These are phyloP conservation scores for Echinarachnius parma DNA, from an alignment of 53 echinoderm and acorn worm genomes.

Conservation along the genomic window DNA sequence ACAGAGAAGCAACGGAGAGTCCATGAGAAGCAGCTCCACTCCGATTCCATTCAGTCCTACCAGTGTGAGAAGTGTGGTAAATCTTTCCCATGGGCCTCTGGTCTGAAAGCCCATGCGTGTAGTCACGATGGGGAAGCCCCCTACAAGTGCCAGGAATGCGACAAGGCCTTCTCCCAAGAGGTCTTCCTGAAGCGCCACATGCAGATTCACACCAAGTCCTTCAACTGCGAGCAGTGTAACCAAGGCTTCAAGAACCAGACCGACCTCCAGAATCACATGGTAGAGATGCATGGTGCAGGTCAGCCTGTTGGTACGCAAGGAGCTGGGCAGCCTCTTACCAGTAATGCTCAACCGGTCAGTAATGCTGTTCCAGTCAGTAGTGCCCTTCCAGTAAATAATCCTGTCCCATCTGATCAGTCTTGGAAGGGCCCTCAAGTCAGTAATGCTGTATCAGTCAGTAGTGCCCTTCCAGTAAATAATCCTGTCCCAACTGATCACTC, in stretches of 20 bases:
- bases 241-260: slow-evolving; percentile 41
- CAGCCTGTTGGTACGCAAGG: no score
- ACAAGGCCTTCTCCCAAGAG: slow-evolving; percentile 24
- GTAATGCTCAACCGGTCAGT: no score
- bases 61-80: slow-evolving; percentile 41
- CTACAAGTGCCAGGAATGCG: slow-evolving; percentile 40
- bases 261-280: slow-evolving; percentile 21
- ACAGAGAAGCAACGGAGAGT: slow-evolving; percentile 34
- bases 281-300: slow-evolving; percentile 22
- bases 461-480: no score
- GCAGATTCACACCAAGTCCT: slow-evolving; percentile 35
- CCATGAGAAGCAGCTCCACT: slow-evolving; percentile 35
- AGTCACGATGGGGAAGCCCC: slow-evolving; percentile 31
- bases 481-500: slow-evolving; percentile 24
- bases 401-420: not conserved
- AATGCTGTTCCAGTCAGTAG: no score
- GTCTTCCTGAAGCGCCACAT: slow-evolving; percentile 41
- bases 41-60: slow-evolving; percentile 8
- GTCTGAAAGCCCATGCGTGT: slow-evolving; percentile 36
- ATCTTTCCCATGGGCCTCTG: slow-evolving; percentile 28
- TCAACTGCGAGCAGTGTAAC: slow-evolving; percentile 34
- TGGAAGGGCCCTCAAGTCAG: not conserved
- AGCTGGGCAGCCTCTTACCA: no score
- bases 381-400: no score
- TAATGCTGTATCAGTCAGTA: no score